Percentiles rank a stretch among this genome's conserved stretches.
Conservation (phyloP, 2,888 invertebrate species). For the Macrophya annulata region DNA sequence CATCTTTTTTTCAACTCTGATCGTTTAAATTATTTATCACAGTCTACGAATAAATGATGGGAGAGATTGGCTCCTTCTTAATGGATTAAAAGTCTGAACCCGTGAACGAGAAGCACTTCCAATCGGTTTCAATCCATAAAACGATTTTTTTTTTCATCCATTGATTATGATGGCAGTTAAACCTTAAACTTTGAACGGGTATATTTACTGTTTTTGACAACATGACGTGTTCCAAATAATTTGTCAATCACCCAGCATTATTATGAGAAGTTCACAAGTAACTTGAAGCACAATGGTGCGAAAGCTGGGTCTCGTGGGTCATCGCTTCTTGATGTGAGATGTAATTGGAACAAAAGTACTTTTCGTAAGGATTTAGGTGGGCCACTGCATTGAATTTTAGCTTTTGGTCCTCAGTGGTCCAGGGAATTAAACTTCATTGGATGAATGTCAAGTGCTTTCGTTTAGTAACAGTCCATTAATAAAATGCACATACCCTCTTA, state of each 20-base stretch:
- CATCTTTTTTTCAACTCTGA: not conserved
- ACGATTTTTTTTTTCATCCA: not conserved
- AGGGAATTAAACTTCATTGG: not conserved
- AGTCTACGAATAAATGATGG: slow-evolving; percentile 11
- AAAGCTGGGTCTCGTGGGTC: not conserved
- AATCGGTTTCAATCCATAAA: not conserved
- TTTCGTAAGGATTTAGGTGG: no score
- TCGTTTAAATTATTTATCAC: slow-evolving; percentile 32
- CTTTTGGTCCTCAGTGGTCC: not conserved
- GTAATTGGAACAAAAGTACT: no score
- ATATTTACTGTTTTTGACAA: not conserved
- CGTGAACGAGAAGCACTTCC: not conserved
- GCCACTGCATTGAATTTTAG: not conserved
- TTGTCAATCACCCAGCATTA: not conserved
- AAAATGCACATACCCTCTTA: not conserved
- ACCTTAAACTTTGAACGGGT: not conserved
- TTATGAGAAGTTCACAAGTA: not conserved
- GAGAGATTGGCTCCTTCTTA: slow-evolving; percentile 34
- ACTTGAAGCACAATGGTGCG: not conserved
- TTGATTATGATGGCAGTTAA: not conserved
- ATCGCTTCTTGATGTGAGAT: no score
- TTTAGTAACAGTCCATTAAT: no score
- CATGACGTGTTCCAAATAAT: not conserved
- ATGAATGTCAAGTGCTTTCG: not conserved
- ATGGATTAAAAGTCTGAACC: slow-evolving; percentile 39